A percentile compares a stretch with the other conserved stretches of the same genome.
These are phyloP conservation scores for Shargacucullia verbasci DNA, from an alignment of 2,888 invertebrate genomes.

Conservation along the genomic window DNA sequence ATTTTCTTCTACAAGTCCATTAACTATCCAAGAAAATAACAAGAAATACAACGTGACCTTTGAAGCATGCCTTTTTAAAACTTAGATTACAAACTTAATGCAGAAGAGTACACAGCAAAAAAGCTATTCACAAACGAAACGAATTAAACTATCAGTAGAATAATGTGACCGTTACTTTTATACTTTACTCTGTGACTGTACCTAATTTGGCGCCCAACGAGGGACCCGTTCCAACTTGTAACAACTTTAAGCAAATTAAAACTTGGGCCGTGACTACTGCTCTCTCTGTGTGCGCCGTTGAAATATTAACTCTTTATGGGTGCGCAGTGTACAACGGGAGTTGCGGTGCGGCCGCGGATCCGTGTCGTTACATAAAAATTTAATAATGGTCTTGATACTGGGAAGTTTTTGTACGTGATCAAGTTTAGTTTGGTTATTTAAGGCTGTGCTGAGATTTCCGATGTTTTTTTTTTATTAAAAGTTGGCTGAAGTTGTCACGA, in stretches of 20 bases:
- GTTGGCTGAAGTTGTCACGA: constrained; percentile 32
- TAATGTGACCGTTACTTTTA: constrained; percentile 71
- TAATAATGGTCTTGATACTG: constrained; percentile 75
- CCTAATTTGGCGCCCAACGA: constrained; percentile 86
- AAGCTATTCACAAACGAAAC: constrained; percentile 71
- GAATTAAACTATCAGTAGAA: constrained; percentile 85
- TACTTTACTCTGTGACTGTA: constrained; percentile 73
- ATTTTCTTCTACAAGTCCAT: constrained; percentile 10
- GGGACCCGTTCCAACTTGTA: constrained; percentile 87
- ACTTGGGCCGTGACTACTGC: constrained; percentile 85
- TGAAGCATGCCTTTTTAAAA: constrained; percentile 42
- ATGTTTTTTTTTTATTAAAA: constrained; percentile 48
- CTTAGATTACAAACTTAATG: constrained; percentile 69
- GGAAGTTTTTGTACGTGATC: constrained; percentile 74
- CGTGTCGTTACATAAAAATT: constrained; percentile 81
- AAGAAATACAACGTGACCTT: constrained; percentile 17
- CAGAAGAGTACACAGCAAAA: constrained; percentile 67
- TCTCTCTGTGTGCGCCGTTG: constrained; percentile 82
- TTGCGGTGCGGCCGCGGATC: constrained; percentile 71
- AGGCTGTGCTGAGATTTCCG: constrained; percentile 57
- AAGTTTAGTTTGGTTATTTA: constrained; percentile 66
- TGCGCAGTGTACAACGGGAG: constrained; percentile 79
- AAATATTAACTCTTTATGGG: constrained; percentile 88
- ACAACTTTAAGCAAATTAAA: constrained; percentile 89
- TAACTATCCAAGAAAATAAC: constrained; percentile 22